Percentiles rank a stretch among this genome's conserved stretches.
Conservation (phyloP, 64 coral and sea anemone genomes). For the Stylophora pistillata region DNA sequence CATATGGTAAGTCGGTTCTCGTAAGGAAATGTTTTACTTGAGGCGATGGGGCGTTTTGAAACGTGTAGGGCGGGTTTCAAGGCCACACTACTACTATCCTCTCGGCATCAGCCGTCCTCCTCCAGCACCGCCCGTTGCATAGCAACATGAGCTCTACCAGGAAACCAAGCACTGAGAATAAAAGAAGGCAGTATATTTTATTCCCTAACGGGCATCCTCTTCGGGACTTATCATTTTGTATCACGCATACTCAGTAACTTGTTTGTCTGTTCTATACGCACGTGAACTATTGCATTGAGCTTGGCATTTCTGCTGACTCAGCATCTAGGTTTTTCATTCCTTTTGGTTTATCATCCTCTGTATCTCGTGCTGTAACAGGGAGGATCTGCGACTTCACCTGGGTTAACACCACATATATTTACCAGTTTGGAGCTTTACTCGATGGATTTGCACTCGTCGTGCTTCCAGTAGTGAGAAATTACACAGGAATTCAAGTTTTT, state of each 20-base stretch:
- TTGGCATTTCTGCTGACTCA: conserved; percentile 13
- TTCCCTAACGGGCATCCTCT: too few relatives aligned
- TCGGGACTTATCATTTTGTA: too few relatives aligned
- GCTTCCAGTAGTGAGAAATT: background rate
- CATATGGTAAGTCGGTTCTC: background rate
- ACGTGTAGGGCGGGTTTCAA: background rate
- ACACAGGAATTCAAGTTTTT: background rate
- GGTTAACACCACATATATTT: background rate
- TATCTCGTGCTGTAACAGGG: background rate
- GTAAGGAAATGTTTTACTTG: background rate
- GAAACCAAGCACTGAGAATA: too few relatives aligned
- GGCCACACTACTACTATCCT: too few relatives aligned
- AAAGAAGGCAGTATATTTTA: background rate
- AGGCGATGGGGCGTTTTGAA: background rate
- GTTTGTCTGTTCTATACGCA: background rate
- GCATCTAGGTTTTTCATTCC: background rate
- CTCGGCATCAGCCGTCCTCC: too few relatives aligned
- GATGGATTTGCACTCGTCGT: background rate
- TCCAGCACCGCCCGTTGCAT: too few relatives aligned
- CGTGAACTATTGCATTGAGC: conserved; percentile 3
- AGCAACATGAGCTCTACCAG: too few relatives aligned
- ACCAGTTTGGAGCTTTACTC: conserved; percentile 2
- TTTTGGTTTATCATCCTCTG: background rate
- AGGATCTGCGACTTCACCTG: background rate
- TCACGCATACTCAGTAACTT: too few relatives aligned